Conservation (phyloP, 2,888 invertebrate genomes). For the Germaria angustata region DNA sequence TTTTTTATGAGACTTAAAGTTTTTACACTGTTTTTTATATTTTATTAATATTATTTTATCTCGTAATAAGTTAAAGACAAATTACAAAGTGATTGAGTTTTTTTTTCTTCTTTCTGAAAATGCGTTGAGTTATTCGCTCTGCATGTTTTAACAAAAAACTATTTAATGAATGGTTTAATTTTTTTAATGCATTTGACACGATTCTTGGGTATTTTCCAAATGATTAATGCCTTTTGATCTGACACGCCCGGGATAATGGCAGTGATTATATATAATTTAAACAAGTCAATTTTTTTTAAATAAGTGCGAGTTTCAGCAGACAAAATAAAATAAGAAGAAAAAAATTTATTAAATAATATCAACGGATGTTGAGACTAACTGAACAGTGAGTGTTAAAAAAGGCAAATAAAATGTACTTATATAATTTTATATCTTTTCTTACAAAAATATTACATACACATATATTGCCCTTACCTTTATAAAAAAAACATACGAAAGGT, state of each 20-base stretch:
- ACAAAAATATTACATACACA: too few relatives aligned
- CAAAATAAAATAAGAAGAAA: neutral
- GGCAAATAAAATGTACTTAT: too few relatives aligned
- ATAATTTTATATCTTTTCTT: too few relatives aligned
- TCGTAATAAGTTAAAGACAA: constrained; percentile 3
- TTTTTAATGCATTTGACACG: neutral
- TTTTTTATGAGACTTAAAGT: constrained; percentile 9
- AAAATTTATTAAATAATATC: neutral
- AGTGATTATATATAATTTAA: constrained; percentile 44
- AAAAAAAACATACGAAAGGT: too few relatives aligned
- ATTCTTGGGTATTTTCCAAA: constrained; percentile 7
- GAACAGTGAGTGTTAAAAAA: neutral
- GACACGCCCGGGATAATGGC: constrained; percentile 41
- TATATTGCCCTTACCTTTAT: too few relatives aligned
- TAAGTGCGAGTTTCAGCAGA: neutral
- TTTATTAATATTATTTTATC: neutral
- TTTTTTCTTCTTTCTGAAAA: neutral
- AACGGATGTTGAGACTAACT: neutral
- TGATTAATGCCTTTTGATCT: constrained; percentile 45
- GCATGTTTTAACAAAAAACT: neutral
- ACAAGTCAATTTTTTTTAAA: constrained; percentile 46
- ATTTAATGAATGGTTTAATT: neutral
- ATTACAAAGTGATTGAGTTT: constrained; percentile 6
- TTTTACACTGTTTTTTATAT: too few relatives aligned
- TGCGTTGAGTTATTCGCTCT: constrained; percentile 4